Conservation (phyloP, 2,797 vertebrate genomes). For the Manis pentadactyla region DNA sequence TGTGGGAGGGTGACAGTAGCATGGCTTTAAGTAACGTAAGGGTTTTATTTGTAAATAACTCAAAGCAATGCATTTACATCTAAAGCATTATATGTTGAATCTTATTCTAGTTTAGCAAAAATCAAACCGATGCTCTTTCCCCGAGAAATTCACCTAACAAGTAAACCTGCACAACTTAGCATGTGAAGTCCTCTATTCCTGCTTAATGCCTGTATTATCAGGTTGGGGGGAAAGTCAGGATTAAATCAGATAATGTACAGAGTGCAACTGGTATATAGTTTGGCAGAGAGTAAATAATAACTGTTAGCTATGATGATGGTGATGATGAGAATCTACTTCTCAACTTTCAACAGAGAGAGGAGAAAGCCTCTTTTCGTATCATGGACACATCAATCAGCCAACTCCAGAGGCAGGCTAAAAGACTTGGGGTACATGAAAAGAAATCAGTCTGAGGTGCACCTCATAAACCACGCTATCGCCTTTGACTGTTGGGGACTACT, state of each 20-base stretch:
- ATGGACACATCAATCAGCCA: accelerated
- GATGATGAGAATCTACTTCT: not conserved
- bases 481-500: not conserved
- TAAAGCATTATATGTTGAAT: accelerated
- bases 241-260: accelerated
- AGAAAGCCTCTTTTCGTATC: accelerated
- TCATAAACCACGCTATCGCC: too few species aligned
- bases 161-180: not conserved
- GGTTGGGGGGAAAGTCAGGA: accelerated
- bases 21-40: not conserved
- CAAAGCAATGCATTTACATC: not conserved
- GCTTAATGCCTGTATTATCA: accelerated
- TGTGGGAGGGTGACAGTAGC: not conserved
- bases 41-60: slow-evolving; percentile 55
- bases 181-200: not conserved
- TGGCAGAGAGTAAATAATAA: not conserved
- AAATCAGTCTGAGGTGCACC: accelerated
- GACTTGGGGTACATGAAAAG: accelerated
- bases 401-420: not conserved
- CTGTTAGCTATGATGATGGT: accelerated
- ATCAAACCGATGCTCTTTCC: not conserved
- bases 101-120: not conserved
- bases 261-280: accelerated
- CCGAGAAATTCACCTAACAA: accelerated
- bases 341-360: not conserved